Evolutionary conservation across 2,113 vertebrate genomes (phyloP), one percentile per base, ranked within the genome.

Genomic region (Dicentrarchus labrax): DNA sequence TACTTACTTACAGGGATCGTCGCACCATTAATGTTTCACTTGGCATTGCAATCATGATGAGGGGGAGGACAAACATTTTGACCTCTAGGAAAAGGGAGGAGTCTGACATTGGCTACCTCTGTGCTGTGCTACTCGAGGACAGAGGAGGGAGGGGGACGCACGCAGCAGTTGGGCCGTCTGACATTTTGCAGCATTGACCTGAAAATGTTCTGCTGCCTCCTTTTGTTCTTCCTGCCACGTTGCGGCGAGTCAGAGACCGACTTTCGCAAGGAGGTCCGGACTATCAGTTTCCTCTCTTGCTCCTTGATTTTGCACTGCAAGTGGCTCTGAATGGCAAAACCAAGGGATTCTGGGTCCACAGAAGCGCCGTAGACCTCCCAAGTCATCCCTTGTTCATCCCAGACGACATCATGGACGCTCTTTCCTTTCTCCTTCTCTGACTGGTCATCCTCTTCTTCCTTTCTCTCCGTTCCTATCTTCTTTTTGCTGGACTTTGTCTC

Each of bases 341-440:
- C 98, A 43, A 99, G 93, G 1, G 97, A 98, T 84, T 99, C 98
- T 0, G 97, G 97, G 91, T 99, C 98, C 0, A 99, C 94, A 0
- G 98, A 97, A 0, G 98, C 98, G 1, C 98, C 98, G 0, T 99
- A 99, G 61, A 99, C 98, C 86, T 99, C 98, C 98, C 98, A 99
- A 0, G 98, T 99, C 98, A 99, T 99, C 70, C 98, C 98, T 84
- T 99, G 98, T 74, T 99, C 98, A 0, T 99, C 98, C 98, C 98
- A 99, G 56, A 98, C 93, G 0, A 99, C 98, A 30, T 99, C 98
- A 3, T 97, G 95, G 75, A 99, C 79, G 0, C 94, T 94, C 82
- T 97, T 98, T 57, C 78, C 92, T 72, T 94, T 96, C 48, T 96
- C 94, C 85, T 96, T 93, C 41, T 36, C 75, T 0, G 80, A 78